A percentile compares a stretch with the other conserved stretches of the same genome.
These are phyloP conservation scores for Phrynocephalus guinanensis DNA, from an alignment of 2,797 vertebrate species.

Conservation along the genomic window DNA sequence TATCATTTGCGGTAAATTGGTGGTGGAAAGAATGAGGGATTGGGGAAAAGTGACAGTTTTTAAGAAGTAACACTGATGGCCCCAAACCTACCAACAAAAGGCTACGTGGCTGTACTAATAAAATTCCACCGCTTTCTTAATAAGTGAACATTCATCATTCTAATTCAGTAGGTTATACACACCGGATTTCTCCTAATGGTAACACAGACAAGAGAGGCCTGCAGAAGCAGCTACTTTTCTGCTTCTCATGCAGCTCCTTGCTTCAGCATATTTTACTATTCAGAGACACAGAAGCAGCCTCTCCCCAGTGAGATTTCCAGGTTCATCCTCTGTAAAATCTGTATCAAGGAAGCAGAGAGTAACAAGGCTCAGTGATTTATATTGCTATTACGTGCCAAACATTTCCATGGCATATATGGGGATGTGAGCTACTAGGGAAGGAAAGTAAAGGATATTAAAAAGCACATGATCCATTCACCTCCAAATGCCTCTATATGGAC, in stretches of 20 bases:
- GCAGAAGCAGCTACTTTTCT: slow-evolving; percentile 7
- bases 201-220: slow-evolving; percentile 31
- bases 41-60: no score
- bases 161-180: slow-evolving; percentile 38
- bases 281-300: slow-evolving; percentile 39
- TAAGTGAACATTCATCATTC: slow-evolving; percentile 31
- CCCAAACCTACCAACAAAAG: not conserved
- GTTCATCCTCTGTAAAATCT: slow-evolving; percentile 58
- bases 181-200: slow-evolving; percentile 22
- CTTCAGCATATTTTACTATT: slow-evolving; percentile 45
- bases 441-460: slow-evolving; percentile 10
- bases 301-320: slow-evolving; percentile 46
- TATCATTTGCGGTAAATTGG: no score
- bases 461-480: slow-evolving; percentile 12
- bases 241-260: slow-evolving; percentile 29
- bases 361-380: slow-evolving; percentile 50
- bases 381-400: slow-evolving; percentile 38
- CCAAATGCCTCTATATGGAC: not conserved
- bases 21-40: no score
- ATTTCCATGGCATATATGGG: slow-evolving; percentile 37
- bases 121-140: slow-evolving; percentile 28
- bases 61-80: slow-evolving; percentile 14
- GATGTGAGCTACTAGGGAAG: slow-evolving; percentile 24
- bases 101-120: slow-evolving; percentile 5
- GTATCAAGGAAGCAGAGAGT: slow-evolving; percentile 28